Base-by-base conservation (phyloP, 1,140 invertebrate genomes). In the Calliphora vicina region DNA sequence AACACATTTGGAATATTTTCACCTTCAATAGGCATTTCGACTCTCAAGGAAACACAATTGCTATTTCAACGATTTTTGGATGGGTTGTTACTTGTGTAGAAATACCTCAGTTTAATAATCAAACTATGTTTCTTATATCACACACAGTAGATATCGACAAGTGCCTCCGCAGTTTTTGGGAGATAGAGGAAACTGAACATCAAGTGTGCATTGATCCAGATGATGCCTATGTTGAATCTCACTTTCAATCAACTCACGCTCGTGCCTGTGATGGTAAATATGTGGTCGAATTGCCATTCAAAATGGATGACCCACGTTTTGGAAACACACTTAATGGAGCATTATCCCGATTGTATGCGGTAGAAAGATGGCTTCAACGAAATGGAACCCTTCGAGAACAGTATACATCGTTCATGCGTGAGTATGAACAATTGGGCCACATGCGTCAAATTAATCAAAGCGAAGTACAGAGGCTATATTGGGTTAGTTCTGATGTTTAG, bases 351-450 rank as follows among this genome's bases (percentile, higher is more conserved):
- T 73, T 82, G 23, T 17, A 82, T 13, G 27, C 71, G 10, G 23
- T 82, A 29, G 71, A 82, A 50, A 27, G 71, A 27, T 71, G 82
- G 17, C 42, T 82, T 4, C 20, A 25, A 9, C 73, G 27, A 26
- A 57, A 82, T 50, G 15, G 4, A 12, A 23, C 42, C 6, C 35
- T 82, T 15, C 35, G 35, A 2, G 15, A 29, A 57, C 72, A 45
- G 17, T 82, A 82, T n/a, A 26, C 17, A n/a, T 29, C 86, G 1
- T 89, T 89, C 76, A 85, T 91, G 82, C 15, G 81, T 10, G 87
- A 88, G 80, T 91, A 90, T 72, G 20, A 85, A n/a, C 13, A 84
- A 23, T 74, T 88, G 9, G 85, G 85, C 4, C 89, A 91, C 76
- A 88, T 89, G 88, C 83, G 84, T 74, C 15, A 61, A 73, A 61